phyloP scores from a whole-genome alignment of 2,113 vertebrate species.

The Lophochroa leadbeateri region DNA sequence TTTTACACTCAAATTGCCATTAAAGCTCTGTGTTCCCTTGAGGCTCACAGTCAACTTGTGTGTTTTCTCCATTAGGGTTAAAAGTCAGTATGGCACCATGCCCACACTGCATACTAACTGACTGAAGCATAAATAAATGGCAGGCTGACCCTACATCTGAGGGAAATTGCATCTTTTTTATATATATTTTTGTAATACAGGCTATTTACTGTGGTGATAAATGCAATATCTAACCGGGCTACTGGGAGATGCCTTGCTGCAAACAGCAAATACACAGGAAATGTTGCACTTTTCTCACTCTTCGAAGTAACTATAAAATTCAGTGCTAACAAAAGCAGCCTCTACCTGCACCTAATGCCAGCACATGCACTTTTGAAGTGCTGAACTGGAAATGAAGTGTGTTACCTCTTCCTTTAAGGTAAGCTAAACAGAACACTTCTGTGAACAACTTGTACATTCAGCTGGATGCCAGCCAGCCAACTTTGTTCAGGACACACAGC shows the following conservation, averaged over 20 bases:
- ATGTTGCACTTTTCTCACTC: neutral
- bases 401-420: neutral
- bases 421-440: neutral
- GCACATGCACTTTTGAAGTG: neutral
- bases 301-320: neutral
- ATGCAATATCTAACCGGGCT: neutral
- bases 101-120: constrained; percentile 80
- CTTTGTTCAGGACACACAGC: fast-evolving
- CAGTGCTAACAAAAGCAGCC: fast-evolving
- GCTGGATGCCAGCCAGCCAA: neutral
- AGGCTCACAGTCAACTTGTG: constrained; percentile 77
- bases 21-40: constrained; percentile 82
- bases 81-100: constrained; percentile 85
- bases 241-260: neutral
- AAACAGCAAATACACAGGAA: neutral
- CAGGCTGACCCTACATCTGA: constrained; percentile 16
- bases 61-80: constrained; percentile 81
- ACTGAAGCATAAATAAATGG: constrained; percentile 77
- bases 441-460: neutral
- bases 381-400: neutral
- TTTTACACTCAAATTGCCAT: constrained; percentile 97
- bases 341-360: neutral
- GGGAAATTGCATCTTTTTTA: neutral
- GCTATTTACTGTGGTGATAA: neutral
- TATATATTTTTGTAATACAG: neutral